These are phyloP conservation scores for Drosophila paranaensis DNA, from an alignment of 2,888 invertebrate species.

Conservation along the genomic window DNA sequence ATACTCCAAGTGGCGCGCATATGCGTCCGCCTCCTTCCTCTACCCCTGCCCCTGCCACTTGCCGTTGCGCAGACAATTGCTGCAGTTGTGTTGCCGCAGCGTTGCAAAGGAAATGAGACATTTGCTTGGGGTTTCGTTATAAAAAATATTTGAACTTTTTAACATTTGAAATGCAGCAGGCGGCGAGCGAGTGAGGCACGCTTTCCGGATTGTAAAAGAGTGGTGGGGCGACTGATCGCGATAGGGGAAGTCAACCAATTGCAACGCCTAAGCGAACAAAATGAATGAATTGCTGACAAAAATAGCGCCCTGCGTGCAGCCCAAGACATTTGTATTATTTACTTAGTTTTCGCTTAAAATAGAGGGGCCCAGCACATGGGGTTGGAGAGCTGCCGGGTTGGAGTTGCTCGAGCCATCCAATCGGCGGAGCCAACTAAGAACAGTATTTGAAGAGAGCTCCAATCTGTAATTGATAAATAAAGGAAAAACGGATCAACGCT, in stretches of 20 bases:
- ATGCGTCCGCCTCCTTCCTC: constrained; percentile 40
- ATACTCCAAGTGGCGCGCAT: constrained; percentile 56
- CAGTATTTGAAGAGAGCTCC: not conserved
- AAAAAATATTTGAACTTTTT: constrained; percentile 77
- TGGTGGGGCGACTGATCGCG: constrained; percentile 16
- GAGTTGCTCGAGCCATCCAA: constrained; percentile 15
- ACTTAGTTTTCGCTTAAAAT: constrained; percentile 16
- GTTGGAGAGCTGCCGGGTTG: not conserved
- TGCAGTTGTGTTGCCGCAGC: constrained; percentile 38
- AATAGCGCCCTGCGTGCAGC: constrained; percentile 61
- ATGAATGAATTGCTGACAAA: constrained; percentile 76
- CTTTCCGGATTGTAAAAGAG: constrained; percentile 47
- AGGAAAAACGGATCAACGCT: not conserved
- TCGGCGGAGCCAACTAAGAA: constrained; percentile 7
- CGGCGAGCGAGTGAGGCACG: constrained; percentile 59
- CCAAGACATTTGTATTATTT: constrained; percentile 51
- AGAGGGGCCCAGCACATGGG: not conserved
- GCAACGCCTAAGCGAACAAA: constrained; percentile 52
- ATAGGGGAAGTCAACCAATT: constrained; percentile 53
- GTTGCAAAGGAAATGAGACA: constrained; percentile 73
- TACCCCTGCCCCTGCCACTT: constrained; percentile 28
- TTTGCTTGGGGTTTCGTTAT: constrained; percentile 61
- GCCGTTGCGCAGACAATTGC: constrained; percentile 63
- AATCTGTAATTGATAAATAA: too few species aligned
- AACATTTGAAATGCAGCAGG: constrained; percentile 73